Conservation (phyloP, 1,140 invertebrate genomes). For the Battus philenor region DNA sequence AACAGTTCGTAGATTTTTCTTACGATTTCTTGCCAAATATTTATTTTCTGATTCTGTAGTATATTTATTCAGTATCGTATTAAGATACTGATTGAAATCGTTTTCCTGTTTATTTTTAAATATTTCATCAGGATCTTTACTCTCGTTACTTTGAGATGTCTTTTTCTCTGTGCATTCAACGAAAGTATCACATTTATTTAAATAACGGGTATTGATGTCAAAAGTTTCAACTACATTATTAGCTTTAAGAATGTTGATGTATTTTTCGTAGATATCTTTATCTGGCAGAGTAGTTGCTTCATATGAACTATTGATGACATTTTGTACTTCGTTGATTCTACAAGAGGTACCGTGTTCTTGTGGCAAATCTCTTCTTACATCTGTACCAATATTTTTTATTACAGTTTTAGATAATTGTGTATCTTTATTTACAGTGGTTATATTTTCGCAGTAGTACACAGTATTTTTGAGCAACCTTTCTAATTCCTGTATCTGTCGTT, state of each 20-base stretch:
- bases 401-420: slow-evolving; percentile 48
- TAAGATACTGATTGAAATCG: slow-evolving; percentile 37
- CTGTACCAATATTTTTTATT: slow-evolving; percentile 37
- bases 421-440: slow-evolving; percentile 36
- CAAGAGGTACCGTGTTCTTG: too few species aligned
- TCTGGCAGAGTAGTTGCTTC: slow-evolving; percentile 46
- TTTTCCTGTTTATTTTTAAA: slow-evolving; percentile 7
- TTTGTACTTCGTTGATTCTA: slow-evolving; percentile 53
- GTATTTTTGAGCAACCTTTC: slow-evolving; percentile 58
- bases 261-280: slow-evolving; percentile 53
- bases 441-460: slow-evolving; percentile 49
- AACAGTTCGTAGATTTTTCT: slow-evolving; percentile 4
- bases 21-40: background rate
- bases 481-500: slow-evolving; percentile 48
- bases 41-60: slow-evolving; percentile 23
- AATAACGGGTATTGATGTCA: slow-evolving; percentile 9
- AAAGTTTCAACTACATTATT: slow-evolving; percentile 21
- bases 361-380: background rate
- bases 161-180: slow-evolving; percentile 42
- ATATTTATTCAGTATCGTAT: slow-evolving; percentile 41
- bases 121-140: slow-evolving; percentile 19
- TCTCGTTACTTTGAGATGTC: slow-evolving; percentile 41
- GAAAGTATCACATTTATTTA: slow-evolving; percentile 38
- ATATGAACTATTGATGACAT: too few species aligned
- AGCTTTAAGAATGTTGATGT: slow-evolving; percentile 45